A percentile compares a stretch with the other conserved stretches of the same genome.
These are phyloP conservation scores for Cheilosia vulpina DNA, from an alignment of 2,888 invertebrate genomes.

Conservation along the genomic window DNA sequence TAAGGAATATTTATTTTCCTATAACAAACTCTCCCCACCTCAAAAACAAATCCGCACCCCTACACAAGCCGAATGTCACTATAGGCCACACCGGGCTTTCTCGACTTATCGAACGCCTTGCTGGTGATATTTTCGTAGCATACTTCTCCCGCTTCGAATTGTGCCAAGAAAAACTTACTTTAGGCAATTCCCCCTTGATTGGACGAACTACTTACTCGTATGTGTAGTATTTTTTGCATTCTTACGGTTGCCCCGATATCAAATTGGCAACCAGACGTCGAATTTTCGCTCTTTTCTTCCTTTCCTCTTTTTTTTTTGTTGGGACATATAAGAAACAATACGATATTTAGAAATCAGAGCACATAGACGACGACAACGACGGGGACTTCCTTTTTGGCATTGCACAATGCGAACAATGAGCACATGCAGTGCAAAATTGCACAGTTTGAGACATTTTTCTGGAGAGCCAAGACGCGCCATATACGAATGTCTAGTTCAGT, in stretches of 20 bases:
- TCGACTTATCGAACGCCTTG: conserved; percentile 43
- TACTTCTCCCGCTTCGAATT: conserved; percentile 46
- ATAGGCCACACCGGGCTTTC: conserved; percentile 48
- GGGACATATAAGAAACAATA: conserved; percentile 59
- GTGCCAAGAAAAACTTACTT: background rate
- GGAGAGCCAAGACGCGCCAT: conserved; percentile 38
- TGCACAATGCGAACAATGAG: conserved; percentile 67
- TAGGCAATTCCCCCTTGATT: conserved; percentile 35
- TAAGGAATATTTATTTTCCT: no score
- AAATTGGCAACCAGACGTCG: conserved; percentile 66
- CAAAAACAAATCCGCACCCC: conserved; percentile 17
- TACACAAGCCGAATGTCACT: conserved; percentile 7
- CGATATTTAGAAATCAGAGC: conserved; percentile 63
- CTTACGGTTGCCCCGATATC: conserved; percentile 7
- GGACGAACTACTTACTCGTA: conserved; percentile 20
- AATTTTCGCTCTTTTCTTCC: conserved; percentile 45
- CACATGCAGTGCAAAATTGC: conserved; percentile 74
- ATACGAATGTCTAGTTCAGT: conserved; percentile 35
- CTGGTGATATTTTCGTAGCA: conserved; percentile 38
- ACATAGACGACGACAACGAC: conserved; percentile 34
- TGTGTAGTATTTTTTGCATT: conserved; percentile 49
- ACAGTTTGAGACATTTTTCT: conserved; percentile 65
- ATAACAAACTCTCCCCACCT: conserved; percentile 5
- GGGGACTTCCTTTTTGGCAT: conserved; percentile 63
- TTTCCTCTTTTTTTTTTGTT: conserved; percentile 15